Evolutionary conservation across 2,797 vertebrate species (phyloP), one percentile per base, ranked within the genome.

Genomic region (Tympanoctomys barrerae): DNA sequence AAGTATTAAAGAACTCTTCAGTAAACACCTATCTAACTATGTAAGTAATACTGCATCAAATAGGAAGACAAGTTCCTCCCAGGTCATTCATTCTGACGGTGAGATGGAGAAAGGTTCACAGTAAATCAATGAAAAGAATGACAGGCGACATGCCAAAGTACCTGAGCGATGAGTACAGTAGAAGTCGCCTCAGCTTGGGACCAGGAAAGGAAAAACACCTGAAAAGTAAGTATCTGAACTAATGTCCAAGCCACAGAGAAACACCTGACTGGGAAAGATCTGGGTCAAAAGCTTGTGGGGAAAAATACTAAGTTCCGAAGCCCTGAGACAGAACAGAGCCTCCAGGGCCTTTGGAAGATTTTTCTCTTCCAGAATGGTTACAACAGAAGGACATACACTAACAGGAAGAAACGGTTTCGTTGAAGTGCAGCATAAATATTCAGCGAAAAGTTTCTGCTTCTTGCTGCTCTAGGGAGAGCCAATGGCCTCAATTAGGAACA

Each of bases 241-340:
- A 59, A 86, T 83, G 52, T 84, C 54, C 36, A 84, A 87, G 91
- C 21, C 78, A 71, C 22, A 46, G n/a, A 89, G 90, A 94, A 57
- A n/a, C 0, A 31, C 28, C 31, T 24, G 21, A 54, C 19, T 9
- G 0, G 14, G 81, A 10, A 79, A 95, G 49, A 96, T 91, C 61
- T 95, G 54, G 96, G 91, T 90, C 87, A 91, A 75, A 77, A 92
- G 42, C 42, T 79, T 91, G 49, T 2, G 0, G 59, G 19, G 10
- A 31, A 42, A n/a, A 94, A 89, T 61, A 87, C 68, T 84, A 79
- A 95, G 18, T 84, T 82, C 66, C 26, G 16, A 79, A 39, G 80
- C 64, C 80, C 49, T 89, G 31, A 79, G 84, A 83, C 75, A 94
- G n/a, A 68, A 83, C 62, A 10, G 54, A 97, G 79, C 66, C 86